Evolutionary conservation across 2,113 vertebrate species (phyloP).

Genomic region (Pangasianodon hypophthalmus): DNA sequence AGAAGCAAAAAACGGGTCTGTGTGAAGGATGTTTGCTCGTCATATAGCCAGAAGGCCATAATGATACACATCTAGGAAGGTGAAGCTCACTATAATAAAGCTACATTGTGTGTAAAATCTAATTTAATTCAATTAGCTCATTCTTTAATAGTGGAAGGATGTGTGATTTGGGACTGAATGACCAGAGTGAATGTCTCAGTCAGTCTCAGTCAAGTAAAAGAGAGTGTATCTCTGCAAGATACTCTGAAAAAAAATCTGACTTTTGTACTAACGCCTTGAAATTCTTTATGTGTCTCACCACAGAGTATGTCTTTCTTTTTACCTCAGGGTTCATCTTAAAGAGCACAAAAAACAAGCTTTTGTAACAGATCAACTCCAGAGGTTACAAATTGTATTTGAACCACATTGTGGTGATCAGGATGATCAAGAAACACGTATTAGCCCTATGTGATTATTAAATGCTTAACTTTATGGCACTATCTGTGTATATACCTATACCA

Average conservation of each 20-base stretch:
- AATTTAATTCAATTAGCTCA: conserved; percentile 36
- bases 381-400: background rate
- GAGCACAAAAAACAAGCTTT: background rate
- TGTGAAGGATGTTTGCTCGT: conserved; percentile 45
- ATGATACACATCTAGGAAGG: background rate
- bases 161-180: conserved; percentile 33
- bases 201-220: background rate
- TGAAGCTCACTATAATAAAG: background rate
- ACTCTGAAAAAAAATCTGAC: background rate
- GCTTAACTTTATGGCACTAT: background rate
- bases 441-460: background rate
- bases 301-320: background rate
- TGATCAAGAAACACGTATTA: background rate
- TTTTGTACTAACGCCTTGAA: background rate
- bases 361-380: background rate
- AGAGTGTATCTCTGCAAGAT: background rate
- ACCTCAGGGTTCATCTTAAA: background rate
- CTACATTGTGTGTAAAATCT: conserved; percentile 15
- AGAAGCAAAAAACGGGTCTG: conserved; percentile 51
- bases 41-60: conserved; percentile 38
- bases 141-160: conserved; percentile 32
- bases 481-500: no score
- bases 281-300: background rate
- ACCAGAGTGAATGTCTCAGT: background rate
- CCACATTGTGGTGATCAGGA: background rate